These are phyloP conservation scores for Pelmatolapia mariae DNA, from an alignment of 2,113 vertebrate genomes.

Conservation along the genomic window DNA sequence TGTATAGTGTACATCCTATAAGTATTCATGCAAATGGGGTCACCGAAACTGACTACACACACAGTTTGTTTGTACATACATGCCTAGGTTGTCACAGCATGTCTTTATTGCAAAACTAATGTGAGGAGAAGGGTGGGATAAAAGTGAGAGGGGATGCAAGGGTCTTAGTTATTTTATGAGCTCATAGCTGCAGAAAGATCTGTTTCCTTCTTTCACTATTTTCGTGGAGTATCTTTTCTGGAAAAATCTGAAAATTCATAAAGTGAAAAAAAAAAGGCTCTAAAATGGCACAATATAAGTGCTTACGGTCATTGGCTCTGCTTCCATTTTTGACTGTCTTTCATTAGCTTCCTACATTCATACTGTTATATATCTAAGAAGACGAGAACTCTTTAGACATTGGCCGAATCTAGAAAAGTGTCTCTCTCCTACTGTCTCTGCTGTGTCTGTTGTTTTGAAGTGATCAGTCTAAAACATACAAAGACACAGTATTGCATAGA, in stretches of 20 bases:
- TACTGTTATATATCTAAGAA: neutral
- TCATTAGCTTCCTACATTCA: neutral
- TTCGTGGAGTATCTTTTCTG: constrained; percentile 15
- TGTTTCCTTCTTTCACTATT: constrained; percentile 24
- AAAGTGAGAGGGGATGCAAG: constrained; percentile 34
- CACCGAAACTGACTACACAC: neutral
- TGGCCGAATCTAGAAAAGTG: neutral
- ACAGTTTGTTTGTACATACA: neutral
- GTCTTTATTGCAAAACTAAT: constrained; percentile 45
- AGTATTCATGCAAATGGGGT: neutral
- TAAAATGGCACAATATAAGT: neutral
- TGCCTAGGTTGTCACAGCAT: constrained; percentile 11
- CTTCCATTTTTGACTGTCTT: neutral
- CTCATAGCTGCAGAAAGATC: constrained; percentile 32
- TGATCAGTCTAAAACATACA: neutral
- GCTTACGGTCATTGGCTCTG: neutral
- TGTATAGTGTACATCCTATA: neutral
- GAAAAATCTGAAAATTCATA: neutral
- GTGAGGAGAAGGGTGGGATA: constrained; percentile 51
- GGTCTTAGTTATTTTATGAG: constrained; percentile 46
- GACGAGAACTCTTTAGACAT: neutral
- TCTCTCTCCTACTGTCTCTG: neutral
- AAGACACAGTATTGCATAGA: neutral
- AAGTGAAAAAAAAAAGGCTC: neutral
- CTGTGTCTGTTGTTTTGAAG: neutral